Evolutionary conservation across 1,140 invertebrate genomes (phyloP).

Genomic region (Drosophila hydei): DNA sequence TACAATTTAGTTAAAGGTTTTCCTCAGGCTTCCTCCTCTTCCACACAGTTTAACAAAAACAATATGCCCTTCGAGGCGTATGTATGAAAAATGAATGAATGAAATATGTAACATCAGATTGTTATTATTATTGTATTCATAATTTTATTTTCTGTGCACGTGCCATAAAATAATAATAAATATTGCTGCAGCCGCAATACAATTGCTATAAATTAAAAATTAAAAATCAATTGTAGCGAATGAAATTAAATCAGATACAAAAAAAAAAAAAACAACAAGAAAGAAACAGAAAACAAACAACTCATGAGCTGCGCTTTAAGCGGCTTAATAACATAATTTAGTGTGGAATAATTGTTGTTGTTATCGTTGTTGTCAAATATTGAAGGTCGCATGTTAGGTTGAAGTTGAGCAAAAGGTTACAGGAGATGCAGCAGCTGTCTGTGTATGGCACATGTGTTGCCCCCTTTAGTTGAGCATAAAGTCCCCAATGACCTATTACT

Average conservation of each 20-base stretch:
- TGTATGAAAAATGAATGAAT: too few relatives aligned
- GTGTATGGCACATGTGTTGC: constrained; percentile 44
- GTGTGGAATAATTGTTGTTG: constrained; percentile 12
- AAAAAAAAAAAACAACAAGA: too few relatives aligned
- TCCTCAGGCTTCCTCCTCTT: too few relatives aligned
- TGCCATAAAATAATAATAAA: constrained; percentile 52
- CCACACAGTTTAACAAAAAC: too few relatives aligned
- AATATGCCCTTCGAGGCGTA: too few relatives aligned
- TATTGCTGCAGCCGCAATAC: background rate
- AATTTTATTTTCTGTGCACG: constrained; percentile 44
- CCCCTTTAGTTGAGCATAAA: constrained; percentile 40
- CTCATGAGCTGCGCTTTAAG: constrained; percentile 40
- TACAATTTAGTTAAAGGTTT: too few relatives aligned
- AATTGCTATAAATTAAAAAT: constrained; percentile 42
- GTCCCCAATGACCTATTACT: constrained; percentile 71
- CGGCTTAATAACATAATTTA: constrained; percentile 44
- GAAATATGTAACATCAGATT: constrained; percentile 10
- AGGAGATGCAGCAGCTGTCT: constrained; percentile 5
- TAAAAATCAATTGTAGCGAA: constrained; percentile 43
- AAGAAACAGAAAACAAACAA: background rate
- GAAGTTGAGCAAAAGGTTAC: background rate
- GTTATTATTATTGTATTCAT: constrained; percentile 38
- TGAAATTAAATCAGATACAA: background rate
- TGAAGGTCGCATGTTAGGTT: constrained; percentile 16
- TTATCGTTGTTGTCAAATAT: constrained; percentile 12